These are phyloP conservation scores for Temnothorax curvispinosus DNA, from an alignment of 1,140 invertebrate species.

Conservation along the genomic window DNA sequence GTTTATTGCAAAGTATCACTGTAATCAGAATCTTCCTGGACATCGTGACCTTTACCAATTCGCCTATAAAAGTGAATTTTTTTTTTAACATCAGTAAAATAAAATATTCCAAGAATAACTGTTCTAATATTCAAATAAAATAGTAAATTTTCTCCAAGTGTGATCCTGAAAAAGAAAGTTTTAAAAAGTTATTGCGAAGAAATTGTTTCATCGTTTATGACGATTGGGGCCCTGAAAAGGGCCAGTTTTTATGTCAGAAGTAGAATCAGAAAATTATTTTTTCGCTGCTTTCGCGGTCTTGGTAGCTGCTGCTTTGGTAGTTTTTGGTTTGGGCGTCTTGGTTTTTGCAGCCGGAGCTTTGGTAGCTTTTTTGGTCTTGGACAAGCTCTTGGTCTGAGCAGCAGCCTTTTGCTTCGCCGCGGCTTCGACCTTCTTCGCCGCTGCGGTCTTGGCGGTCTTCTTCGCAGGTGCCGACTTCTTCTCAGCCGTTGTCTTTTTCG, in stretches of 20 bases:
- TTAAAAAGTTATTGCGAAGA: not conserved
- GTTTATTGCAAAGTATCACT: too few relatives aligned
- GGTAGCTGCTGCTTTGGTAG: not conserved
- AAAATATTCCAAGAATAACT: too few relatives aligned
- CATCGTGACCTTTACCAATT: too few relatives aligned
- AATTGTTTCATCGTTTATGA: not conserved
- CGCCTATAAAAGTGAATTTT: too few relatives aligned
- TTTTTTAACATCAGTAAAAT: too few relatives aligned
- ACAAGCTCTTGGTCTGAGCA: conserved; percentile 33
- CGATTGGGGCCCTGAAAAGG: conserved; percentile 69
- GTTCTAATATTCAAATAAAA: too few relatives aligned
- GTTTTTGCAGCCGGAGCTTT: conserved; percentile 69
- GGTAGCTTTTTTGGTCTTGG: conserved; percentile 61
- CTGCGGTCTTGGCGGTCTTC: conserved; percentile 42
- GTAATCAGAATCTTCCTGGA: too few relatives aligned
- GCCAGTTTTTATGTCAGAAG: conserved; percentile 59
- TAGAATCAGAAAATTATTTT: conserved; percentile 60
- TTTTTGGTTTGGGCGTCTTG: conserved; percentile 68
- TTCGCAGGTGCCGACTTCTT: conserved; percentile 47
- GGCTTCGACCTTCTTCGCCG: conserved; percentile 37
- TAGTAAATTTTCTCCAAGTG: too few relatives aligned
- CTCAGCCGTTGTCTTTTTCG: conserved; percentile 9
- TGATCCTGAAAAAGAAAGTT: too few relatives aligned
- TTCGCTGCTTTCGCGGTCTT: conserved; percentile 57
- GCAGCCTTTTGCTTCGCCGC: conserved; percentile 51